Percentiles rank a stretch among this genome's conserved stretches.
These are phyloP conservation scores for Ochotona princeps DNA, from an alignment of 2,113 vertebrate genomes.

Conservation along the genomic window DNA sequence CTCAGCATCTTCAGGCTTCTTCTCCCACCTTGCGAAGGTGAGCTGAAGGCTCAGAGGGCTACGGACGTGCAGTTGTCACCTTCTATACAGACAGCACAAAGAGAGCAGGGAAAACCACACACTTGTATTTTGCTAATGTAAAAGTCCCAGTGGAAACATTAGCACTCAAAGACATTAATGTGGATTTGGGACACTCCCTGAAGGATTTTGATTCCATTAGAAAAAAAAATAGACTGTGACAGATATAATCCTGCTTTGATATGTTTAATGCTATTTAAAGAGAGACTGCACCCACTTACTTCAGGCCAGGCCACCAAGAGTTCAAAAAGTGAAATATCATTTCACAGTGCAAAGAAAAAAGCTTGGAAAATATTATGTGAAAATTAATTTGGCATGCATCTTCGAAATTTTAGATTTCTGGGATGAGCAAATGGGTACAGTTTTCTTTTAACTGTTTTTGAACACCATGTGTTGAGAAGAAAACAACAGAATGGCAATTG, in stretches of 20 bases:
- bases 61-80: constrained; percentile 39
- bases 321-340: constrained; percentile 80
- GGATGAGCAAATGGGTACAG: constrained; percentile 89
- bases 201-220: constrained; percentile 81
- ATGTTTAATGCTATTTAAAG: constrained; percentile 78
- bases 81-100: constrained; percentile 59
- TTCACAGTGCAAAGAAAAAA: constrained; percentile 78
- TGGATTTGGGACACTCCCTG: constrained; percentile 79
- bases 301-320: constrained; percentile 70
- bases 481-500: constrained; percentile 92
- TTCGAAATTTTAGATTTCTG: constrained; percentile 86
- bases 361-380: constrained; percentile 82
- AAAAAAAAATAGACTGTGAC: constrained; percentile 70
- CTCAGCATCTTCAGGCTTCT: not conserved
- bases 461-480: constrained; percentile 91
- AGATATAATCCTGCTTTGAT: constrained; percentile 76
- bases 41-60: constrained; percentile 62
- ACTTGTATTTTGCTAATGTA: constrained; percentile 70
- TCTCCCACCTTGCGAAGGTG: constrained; percentile 30
- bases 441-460: constrained; percentile 91
- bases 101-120: constrained; percentile 63
- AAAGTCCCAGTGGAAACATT: constrained; percentile 70
- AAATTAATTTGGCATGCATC: constrained; percentile 87
- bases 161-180: constrained; percentile 77
- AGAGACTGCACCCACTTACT: constrained; percentile 77